Percentiles rank a stretch among this genome's conserved stretches.
Evolutionary conservation across 2,888 invertebrate genomes (phyloP).

Genomic region (Drosophila monieri): DNA sequence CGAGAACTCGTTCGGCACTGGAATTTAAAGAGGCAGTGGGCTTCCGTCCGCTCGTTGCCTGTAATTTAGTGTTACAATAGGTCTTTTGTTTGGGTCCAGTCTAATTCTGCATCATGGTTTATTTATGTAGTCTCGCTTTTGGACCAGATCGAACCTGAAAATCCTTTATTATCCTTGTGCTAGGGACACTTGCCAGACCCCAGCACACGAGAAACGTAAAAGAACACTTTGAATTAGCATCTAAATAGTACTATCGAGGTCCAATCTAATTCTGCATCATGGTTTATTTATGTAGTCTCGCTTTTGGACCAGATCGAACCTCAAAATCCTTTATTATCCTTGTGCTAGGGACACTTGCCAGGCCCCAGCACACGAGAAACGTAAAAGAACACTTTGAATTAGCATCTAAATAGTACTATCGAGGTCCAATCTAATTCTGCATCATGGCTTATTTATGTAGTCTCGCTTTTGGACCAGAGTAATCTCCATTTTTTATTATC

Average conservation of each 20-base stretch:
- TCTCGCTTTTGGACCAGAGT: conserved; percentile 81
- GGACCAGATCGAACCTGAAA: conserved; percentile 69
- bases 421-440: conserved; percentile 71
- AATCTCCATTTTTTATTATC: conserved; percentile 78
- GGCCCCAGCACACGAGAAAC: conserved; percentile 78
- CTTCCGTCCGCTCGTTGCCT: not conserved
- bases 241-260: conserved; percentile 1
- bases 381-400: conserved; percentile 77
- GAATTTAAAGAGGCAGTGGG: not conserved
- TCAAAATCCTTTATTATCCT: conserved; percentile 80
- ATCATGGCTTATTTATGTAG: conserved; percentile 68
- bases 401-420: not conserved
- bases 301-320: conserved; percentile 78
- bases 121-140: conserved; percentile 78
- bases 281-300: conserved; percentile 75
- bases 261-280: conserved; percentile 64
- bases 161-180: conserved; percentile 82
- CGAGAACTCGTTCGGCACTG: conserved; percentile 4
- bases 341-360: conserved; percentile 61
- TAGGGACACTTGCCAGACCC: conserved; percentile 49
- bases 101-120: conserved; percentile 68
- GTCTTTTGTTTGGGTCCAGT: conserved; percentile 11
- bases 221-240: conserved; percentile 58
- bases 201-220: conserved; percentile 81
- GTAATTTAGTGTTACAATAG: conserved; percentile 2